Base-by-base conservation (phyloP, 2,113 vertebrate genomes). In the Bagarius yarrelli region DNA sequence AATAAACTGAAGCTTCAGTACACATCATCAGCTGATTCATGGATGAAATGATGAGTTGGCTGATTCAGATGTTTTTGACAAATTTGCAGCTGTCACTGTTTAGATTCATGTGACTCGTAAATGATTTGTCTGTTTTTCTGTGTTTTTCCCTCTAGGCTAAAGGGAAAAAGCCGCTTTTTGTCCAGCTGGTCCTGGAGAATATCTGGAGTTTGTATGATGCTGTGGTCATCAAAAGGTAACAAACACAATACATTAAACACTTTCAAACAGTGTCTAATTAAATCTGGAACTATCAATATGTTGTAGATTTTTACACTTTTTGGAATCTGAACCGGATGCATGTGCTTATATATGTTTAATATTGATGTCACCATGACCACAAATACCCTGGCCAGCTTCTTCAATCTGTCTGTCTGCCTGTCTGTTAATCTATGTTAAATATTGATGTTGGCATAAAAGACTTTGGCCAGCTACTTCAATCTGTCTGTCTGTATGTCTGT, bases 171-270 rank as follows among this genome's bases (percentile, higher is more conserved):
- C 94, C 94, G 34, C 91, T 99, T 71, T 99, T 99, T 88, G 97
- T 98, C 76, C 96, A 99, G 88, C 90, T 99, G 2, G 96, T 99
- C 74, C 89, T 99, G 88, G 97, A 99, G 83, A 99, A 99, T 81
- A 94, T 99, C 80, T 99, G 98, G 98, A 98, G 94, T 90, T 92
- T 99, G 47, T 99, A 98, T 77, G 97, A 99, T n/a, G 95, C 95
- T 1, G 95, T 98, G 67, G 86, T 94, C 69, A 93, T 90, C n/a
- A 94, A 91, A 89, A 96, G 94, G 98, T 99, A 89, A 93, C 89
- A 21, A 64, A 47, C 34, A 44, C n/a, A n/a, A n/a, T n/a, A n/a
- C n/a, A n/a, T n/a, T n/a, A 71, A 78, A 44, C 63, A 69, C n/a
- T n/a, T n/a, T n/a, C n/a, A n/a, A n/a, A n/a, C 23, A 34, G 16